Conservation (phyloP, 2,888 invertebrate species). For the Plebejus melissa region DNA sequence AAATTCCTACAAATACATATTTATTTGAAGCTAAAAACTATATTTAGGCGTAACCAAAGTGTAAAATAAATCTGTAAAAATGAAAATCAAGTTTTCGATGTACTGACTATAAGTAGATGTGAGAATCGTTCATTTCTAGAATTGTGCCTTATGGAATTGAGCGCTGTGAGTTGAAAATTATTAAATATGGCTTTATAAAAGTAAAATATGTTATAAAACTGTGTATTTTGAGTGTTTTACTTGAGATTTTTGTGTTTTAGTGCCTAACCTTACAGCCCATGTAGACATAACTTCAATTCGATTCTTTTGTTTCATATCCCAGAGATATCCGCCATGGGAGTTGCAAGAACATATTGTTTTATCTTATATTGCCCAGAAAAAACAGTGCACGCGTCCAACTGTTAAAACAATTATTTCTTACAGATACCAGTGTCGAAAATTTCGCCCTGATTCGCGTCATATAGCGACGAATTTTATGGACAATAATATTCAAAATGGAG, state of each 20-base stretch:
- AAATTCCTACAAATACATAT: slow-evolving; percentile 51
- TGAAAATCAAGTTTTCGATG: slow-evolving; percentile 68
- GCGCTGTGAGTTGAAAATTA: slow-evolving; percentile 36
- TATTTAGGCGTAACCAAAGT: slow-evolving; percentile 38
- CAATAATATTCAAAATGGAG: slow-evolving; percentile 52
- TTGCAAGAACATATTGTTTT: slow-evolving; percentile 43
- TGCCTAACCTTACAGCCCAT: slow-evolving; percentile 60
- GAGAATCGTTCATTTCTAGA: slow-evolving; percentile 49
- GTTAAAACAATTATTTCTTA: slow-evolving; percentile 38
- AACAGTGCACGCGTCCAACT: slow-evolving; percentile 42
- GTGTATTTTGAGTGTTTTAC: slow-evolving; percentile 40
- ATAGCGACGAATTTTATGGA: slow-evolving; percentile 48
- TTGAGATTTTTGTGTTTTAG: slow-evolving; percentile 39
- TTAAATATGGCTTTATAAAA: background rate
- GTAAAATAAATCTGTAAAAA: slow-evolving; percentile 50
- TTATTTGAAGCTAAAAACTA: slow-evolving; percentile 42
- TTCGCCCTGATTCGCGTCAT: slow-evolving; percentile 41
- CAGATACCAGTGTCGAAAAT: slow-evolving; percentile 39
- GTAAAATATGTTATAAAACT: background rate
- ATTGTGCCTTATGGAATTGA: slow-evolving; percentile 43
- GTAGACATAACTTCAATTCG: slow-evolving; percentile 68
- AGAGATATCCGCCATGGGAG: slow-evolving; percentile 44
- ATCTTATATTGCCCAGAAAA: slow-evolving; percentile 40
- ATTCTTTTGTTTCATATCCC: slow-evolving; percentile 71
- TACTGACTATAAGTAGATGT: slow-evolving; percentile 41